Evolutionary conservation across 2,888 invertebrate species (phyloP), one percentile per base, ranked within the genome.

Genomic region (Latrodectus hesperus): DNA sequence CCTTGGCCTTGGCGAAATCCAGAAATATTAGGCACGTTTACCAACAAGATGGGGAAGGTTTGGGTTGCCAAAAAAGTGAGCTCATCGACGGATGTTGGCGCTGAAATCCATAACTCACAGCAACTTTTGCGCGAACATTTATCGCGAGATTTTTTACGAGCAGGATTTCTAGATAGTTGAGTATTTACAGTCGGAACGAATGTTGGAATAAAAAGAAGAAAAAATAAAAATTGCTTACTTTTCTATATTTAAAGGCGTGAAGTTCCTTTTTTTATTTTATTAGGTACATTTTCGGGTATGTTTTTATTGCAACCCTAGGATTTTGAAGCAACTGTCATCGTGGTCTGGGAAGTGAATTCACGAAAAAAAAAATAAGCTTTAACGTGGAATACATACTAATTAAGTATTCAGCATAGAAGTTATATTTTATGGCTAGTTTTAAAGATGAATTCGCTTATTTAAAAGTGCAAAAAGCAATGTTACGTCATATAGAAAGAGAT

Each of bases 1-100:
- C 81, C 86, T 81, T 87, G 81, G 86, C 86, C 86, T 87, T 87
- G 86, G 81, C 77, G 86, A 81, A 65, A 67, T 82, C 72, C 76
- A 67, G 76, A 72, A 51, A 73, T 81, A 77, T 87, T 77, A 55
- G 86, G 72, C 60, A 71, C 76, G 14, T 77, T 84, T 78, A 78
- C 65, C 64, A 72, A 78, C 82, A 70, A 75, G 75, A 60, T 14
- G 70, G 70, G 16, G 38, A 12, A 38, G n/a, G 68, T 26, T 38
- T 9, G 26, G 75, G 68, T 53, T 74, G 73, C 73, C 55, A 51
- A 10, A 53, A 14, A 55, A 55, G 53, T 22, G 11, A 12, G 3
- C 53, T 74, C 14, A 74, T 53, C 55, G 6, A 12, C 17, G 17
- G n/a, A 11, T 17, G 16, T 68, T 68, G 67, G 67, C 67, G 67